Conservation (phyloP, 2,888 invertebrate species). For the Tetragnatha montana region DNA sequence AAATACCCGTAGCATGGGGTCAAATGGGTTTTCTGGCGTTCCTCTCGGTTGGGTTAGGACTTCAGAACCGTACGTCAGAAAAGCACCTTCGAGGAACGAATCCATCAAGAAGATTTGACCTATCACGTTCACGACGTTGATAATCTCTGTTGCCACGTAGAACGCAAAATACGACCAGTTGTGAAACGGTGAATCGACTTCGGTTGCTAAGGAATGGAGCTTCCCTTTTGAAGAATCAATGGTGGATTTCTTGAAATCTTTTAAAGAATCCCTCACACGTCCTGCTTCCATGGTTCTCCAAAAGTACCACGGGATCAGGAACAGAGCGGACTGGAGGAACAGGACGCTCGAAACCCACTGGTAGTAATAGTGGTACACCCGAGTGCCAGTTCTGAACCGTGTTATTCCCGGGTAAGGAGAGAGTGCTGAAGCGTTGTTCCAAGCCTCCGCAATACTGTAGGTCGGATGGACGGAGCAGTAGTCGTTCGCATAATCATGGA, state of each 20-base stretch:
- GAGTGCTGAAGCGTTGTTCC: slow-evolving; percentile 77
- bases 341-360: slow-evolving; percentile 6
- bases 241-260: neutral
- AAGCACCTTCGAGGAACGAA: slow-evolving; percentile 85
- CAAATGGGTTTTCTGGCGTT: neutral
- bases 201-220: neutral
- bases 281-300: slow-evolving; percentile 10
- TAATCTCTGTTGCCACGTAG: slow-evolving; percentile 89
- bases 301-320: slow-evolving; percentile 9
- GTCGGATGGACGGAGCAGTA: slow-evolving; percentile 93
- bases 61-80: slow-evolving; percentile 75
- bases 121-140: slow-evolving; percentile 89
- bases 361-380: slow-evolving; percentile 41
- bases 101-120: slow-evolving; percentile 93
- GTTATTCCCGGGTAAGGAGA: slow-evolving; percentile 89
- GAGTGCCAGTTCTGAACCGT: slow-evolving; percentile 60
- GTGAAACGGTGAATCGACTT: neutral
- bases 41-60: neutral
- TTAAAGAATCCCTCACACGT: neutral
- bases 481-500: slow-evolving; percentile 80
- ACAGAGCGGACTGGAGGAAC: slow-evolving; percentile 6
- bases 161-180: slow-evolving; percentile 83
- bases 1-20: neutral
- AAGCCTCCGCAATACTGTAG: slow-evolving; percentile 85
- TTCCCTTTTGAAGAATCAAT: neutral